These are phyloP conservation scores for Globia sparganii DNA, from an alignment of 2,888 invertebrate species.

Conservation along the genomic window DNA sequence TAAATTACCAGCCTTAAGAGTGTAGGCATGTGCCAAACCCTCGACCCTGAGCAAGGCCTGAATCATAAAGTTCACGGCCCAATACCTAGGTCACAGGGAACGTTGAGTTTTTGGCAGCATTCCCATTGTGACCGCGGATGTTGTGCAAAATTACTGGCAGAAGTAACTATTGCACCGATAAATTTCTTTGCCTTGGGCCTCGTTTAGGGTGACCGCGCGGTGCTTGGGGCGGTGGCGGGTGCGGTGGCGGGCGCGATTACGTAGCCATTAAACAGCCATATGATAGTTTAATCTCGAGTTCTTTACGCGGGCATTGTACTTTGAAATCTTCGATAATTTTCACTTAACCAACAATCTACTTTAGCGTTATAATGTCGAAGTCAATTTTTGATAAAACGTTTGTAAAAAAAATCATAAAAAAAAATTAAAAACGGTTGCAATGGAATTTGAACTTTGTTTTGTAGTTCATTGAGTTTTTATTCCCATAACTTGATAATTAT, in stretches of 20 bases:
- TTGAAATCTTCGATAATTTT: neutral
- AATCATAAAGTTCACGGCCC: constrained; percentile 42
- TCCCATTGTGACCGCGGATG: constrained; percentile 28
- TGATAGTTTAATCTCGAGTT: neutral
- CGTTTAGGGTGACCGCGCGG: neutral
- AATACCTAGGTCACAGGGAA: constrained; percentile 42
- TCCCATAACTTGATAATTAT: neutral
- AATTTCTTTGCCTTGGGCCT: constrained; percentile 36
- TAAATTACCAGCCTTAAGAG: neutral
- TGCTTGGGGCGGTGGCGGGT: neutral
- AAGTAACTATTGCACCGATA: constrained; percentile 36
- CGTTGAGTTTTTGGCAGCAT: constrained; percentile 48
- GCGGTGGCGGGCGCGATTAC: neutral
- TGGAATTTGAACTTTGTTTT: neutral
- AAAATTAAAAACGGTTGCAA: neutral
- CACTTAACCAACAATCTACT: no score
- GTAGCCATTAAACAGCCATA: no score
- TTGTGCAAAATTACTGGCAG: constrained; percentile 57
- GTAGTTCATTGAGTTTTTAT: neutral
- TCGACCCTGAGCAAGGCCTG: constrained; percentile 31
- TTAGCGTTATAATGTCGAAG: neutral
- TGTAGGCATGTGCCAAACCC: constrained; percentile 41
- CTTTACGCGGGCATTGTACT: neutral
- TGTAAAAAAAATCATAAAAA: neutral
- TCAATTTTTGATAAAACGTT: neutral